Evolutionary conservation across 2,113 vertebrate genomes (phyloP), one percentile per base, ranked within the genome.

Genomic region (Sinocyclocheilus maitianheensis): DNA sequence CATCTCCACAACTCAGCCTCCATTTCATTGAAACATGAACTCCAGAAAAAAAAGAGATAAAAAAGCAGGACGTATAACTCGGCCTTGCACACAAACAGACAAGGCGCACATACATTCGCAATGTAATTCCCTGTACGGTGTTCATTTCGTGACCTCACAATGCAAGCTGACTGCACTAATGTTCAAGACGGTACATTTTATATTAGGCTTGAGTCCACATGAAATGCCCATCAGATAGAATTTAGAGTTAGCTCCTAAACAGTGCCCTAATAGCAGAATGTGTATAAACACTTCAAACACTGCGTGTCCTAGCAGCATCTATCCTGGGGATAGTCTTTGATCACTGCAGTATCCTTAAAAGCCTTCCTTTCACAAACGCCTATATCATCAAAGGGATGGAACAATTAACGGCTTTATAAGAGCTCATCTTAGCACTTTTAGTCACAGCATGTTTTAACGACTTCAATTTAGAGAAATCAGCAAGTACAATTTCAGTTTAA

Each of bases 1-100:
- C 90, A 87, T 88, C 88, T 87, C 84, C 85, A 84, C 74, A 89
- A 91, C 87, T 92, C 90, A 86, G 89, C 91, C 91, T 90, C 85
- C 87, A 91, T 90, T 87, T 93, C 87, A 90, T 91, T 91, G 91
- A 91, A 88, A 58, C 83, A 67, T 51, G 83, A 87, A 85, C 84
- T 55, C 53, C 72, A 83, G 75, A 87, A 85, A 53, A 53, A 85
- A 53, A 86, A 81, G 48, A 55, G 13, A 76, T 20, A 43, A 80
- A 71, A 67, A 74, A 83, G 75, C 63, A 58, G 91, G 84, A 80
- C 90, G 86, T 90, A 87, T 87, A 91, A 89, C 85, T 18, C 89
- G 78, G 74, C 88, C 88, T 90, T 89, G 89, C 91, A 86, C 88
- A 74, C 81, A 85, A 85, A 89, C 65, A 62, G n/a, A 46, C 12